Percentiles rank a stretch among this genome's conserved stretches.
phyloP scores from a whole-genome alignment of 2,113 vertebrate genomes.

The Panthera leo region DNA sequence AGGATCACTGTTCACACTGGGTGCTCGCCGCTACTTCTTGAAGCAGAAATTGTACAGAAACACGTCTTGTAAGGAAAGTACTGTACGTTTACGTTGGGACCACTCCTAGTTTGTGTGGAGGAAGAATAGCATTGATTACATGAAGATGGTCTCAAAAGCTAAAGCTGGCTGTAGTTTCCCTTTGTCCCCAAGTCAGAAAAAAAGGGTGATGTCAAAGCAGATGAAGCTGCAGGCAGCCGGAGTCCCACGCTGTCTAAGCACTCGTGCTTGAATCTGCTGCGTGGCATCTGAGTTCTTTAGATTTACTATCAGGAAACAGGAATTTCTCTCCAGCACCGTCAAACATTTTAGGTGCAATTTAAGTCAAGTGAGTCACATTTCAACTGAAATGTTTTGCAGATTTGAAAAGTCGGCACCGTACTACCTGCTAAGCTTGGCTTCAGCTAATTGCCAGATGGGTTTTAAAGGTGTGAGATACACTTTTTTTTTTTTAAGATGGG shows the following conservation, averaged over 20 bases:
- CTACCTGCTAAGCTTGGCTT: conserved; percentile 30
- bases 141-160: background rate
- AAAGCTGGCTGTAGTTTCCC: background rate
- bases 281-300: background rate
- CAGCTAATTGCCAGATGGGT: conserved; percentile 11
- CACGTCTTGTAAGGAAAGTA: background rate
- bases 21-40: background rate
- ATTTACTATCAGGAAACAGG: background rate
- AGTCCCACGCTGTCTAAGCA: background rate
- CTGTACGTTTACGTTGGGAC: background rate
- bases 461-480: background rate
- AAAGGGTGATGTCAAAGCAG: background rate
- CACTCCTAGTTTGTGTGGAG: background rate
- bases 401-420: background rate
- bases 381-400: background rate
- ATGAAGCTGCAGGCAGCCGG: background rate
- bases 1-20: background rate
- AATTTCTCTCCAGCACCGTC: conserved; percentile 21
- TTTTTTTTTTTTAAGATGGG: background rate
- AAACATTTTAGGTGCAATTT: background rate
- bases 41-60: conserved; percentile 15
- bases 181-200: background rate
- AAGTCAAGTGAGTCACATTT: background rate
- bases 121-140: background rate
- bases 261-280: background rate